Evolutionary conservation across 1,140 invertebrate species (phyloP).

Genomic region (Brachionus sp.): DNA sequence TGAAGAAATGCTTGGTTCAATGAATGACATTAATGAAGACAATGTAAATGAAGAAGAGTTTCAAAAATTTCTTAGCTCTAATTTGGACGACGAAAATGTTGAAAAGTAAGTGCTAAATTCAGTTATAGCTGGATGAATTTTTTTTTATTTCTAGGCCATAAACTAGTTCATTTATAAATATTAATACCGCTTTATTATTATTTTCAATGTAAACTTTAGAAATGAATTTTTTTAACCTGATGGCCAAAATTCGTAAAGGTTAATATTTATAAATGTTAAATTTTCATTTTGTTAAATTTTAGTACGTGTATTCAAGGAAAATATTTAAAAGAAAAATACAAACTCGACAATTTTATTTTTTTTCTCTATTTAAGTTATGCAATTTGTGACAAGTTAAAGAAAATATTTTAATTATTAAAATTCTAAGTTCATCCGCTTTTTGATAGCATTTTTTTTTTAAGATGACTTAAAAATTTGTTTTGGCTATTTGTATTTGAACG

Average conservation of each 20-base stretch:
- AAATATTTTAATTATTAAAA: not conserved
- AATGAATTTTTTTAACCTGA: not conserved
- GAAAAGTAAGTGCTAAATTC: not conserved
- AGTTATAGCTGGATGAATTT: not conserved
- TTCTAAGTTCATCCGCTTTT: not conserved
- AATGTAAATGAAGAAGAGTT: conserved; percentile 30
- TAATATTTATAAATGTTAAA: conserved; percentile 13
- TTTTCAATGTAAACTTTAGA: conserved; percentile 11
- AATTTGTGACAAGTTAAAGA: not conserved
- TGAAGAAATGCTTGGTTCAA: conserved; percentile 5
- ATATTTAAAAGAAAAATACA: not conserved
- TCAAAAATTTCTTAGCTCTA: conserved; percentile 28
- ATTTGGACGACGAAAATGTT: not conserved
- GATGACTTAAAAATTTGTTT: not conserved
- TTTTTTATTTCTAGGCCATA: not conserved
- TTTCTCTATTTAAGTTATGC: not conserved
- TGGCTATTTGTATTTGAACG: not conserved
- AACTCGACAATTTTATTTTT: not conserved
- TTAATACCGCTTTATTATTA: not conserved
- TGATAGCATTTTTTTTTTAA: not conserved
- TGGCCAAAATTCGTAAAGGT: not conserved
- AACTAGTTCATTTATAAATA: conserved; percentile 13
- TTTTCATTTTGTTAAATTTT: not conserved
- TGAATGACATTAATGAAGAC: conserved; percentile 6
- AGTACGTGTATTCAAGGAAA: not conserved